phyloP scores from a whole-genome alignment of 2,797 vertebrate species.

The Poecilia gillii region DNA sequence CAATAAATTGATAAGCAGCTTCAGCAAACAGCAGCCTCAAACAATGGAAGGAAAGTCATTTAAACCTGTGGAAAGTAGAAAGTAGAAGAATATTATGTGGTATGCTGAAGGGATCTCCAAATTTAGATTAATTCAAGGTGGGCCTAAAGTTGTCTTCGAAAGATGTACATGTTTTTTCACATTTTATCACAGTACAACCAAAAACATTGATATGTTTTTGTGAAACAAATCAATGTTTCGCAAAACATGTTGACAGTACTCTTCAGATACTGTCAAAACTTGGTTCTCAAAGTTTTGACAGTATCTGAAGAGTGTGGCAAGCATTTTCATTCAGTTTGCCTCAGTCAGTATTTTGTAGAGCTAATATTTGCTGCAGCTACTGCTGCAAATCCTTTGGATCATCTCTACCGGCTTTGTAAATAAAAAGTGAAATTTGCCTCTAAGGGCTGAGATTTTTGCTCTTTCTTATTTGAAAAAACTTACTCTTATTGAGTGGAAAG shows the following conservation, averaged over 20 bases:
- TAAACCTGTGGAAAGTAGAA: background rate
- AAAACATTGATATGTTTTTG: background rate
- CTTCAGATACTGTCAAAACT: too few relatives aligned
- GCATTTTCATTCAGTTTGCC: background rate
- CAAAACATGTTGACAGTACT: too few relatives aligned
- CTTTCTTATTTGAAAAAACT: background rate
- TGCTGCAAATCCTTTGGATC: background rate
- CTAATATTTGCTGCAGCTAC: background rate
- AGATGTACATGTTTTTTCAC: background rate
- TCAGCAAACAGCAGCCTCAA: background rate
- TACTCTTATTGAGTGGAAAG: background rate
- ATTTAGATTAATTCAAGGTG: background rate
- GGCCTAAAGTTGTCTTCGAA: background rate
- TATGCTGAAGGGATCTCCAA: background rate
- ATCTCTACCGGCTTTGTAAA: background rate
- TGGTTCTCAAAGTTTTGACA: background rate
- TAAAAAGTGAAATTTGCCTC: background rate
- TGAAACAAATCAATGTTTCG: background rate
- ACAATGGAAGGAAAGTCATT: conserved; percentile 3
- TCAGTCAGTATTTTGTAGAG: background rate
- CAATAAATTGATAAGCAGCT: background rate
- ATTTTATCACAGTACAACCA: background rate
- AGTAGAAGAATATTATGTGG: background rate
- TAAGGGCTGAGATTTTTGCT: background rate
- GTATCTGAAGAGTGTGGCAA: background rate